Evolutionary conservation across 2,888 invertebrate species (phyloP).

Genomic region (Catocala nupta): DNA sequence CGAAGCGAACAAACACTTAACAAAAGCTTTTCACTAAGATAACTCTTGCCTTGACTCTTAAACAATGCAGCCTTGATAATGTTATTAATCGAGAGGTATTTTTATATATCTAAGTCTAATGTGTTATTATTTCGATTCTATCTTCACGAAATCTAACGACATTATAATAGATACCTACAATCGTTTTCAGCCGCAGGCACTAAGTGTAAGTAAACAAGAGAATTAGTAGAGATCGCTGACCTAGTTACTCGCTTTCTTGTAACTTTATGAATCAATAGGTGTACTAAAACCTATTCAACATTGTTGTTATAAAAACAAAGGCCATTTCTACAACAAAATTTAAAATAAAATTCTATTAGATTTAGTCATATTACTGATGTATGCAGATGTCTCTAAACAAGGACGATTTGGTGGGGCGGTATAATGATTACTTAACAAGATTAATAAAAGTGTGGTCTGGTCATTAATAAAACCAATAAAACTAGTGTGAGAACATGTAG

Average conservation of each 20-base stretch:
- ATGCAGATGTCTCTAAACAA: slow-evolving; percentile 9
- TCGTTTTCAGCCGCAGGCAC: slow-evolving; percentile 42
- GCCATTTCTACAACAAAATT: background rate
- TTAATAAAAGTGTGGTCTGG: slow-evolving; percentile 42
- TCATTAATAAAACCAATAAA: slow-evolving; percentile 53
- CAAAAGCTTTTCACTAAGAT: slow-evolving; percentile 37
- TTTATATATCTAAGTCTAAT: slow-evolving; percentile 10
- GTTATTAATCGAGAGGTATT: slow-evolving; percentile 16
- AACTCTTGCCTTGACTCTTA: slow-evolving; percentile 27
- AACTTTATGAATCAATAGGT: slow-evolving; percentile 29
- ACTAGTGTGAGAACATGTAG: slow-evolving; percentile 53
- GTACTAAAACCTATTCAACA: slow-evolving; percentile 11
- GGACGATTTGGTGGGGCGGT: slow-evolving; percentile 17
- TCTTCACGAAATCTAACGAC: slow-evolving; percentile 39
- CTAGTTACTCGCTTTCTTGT: slow-evolving; percentile 36
- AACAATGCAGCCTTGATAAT: slow-evolving; percentile 23
- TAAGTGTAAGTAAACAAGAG: slow-evolving; percentile 31
- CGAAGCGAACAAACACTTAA: slow-evolving; percentile 25
- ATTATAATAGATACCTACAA: slow-evolving; percentile 40
- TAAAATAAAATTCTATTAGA: background rate
- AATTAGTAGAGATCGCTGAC: slow-evolving; percentile 50
- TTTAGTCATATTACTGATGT: background rate
- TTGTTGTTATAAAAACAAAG: too few species aligned
- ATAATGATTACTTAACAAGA: slow-evolving; percentile 46
- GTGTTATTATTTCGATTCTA: slow-evolving; percentile 24